A percentile compares a stretch with the other conserved stretches of the same genome.
phyloP scores from a whole-genome alignment of 2,797 vertebrate species.

The Microhierax caerulescens region DNA sequence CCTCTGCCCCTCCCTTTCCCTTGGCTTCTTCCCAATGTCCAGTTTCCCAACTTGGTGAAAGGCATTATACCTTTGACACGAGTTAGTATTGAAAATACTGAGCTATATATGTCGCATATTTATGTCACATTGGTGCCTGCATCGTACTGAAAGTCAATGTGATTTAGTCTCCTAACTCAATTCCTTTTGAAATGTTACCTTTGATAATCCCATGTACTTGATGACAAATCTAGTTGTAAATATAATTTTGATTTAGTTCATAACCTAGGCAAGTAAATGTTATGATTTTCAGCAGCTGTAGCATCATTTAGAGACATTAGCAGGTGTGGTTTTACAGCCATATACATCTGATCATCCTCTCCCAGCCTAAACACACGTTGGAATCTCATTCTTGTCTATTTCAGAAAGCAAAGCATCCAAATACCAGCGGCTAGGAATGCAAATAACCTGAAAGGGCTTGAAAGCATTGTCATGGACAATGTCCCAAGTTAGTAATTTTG shows the following conservation, averaged over 20 bases:
- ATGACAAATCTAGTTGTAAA: conserved; percentile 49
- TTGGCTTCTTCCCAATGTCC: not conserved
- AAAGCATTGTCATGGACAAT: not conserved
- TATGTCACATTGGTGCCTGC: conserved; percentile 1
- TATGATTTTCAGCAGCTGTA: conserved; percentile 39
- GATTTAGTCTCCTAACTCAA: conserved; percentile 55
- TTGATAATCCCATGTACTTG: conserved; percentile 25
- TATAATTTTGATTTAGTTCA: conserved; percentile 45
- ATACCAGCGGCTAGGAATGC: not conserved
- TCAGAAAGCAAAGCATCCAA: not conserved
- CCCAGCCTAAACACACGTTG: not conserved
- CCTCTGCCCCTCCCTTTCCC: not conserved
- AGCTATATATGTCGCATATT: conserved; percentile 15
- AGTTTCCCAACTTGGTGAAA: not conserved
- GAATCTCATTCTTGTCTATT: not conserved
- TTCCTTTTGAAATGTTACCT: conserved; percentile 57
- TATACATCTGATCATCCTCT: not conserved
- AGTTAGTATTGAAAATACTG: not conserved
- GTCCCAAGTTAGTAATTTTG: not conserved
- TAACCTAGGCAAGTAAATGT: conserved; percentile 41
- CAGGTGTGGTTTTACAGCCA: conserved; percentile 31
- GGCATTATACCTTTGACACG: not conserved
- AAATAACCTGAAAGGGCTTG: not conserved
- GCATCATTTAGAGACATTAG: conserved; percentile 2
- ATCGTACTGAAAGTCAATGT: conserved; percentile 32